A percentile compares a stretch with the other conserved stretches of the same genome.
Evolutionary conservation across 1,140 invertebrate genomes (phyloP).

Genomic region (Bombus affinis): DNA sequence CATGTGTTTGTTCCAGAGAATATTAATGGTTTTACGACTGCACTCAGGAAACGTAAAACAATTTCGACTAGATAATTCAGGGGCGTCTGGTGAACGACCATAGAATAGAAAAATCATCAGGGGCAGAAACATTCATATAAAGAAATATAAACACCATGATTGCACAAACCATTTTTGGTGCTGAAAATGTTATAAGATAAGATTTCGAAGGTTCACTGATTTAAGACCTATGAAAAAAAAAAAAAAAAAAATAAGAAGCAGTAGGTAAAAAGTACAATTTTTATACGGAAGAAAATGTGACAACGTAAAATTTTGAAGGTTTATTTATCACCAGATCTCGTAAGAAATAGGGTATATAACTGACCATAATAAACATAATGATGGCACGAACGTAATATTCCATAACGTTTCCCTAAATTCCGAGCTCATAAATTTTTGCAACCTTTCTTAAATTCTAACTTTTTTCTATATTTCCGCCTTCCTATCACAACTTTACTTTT

Average conservation of each 20-base stretch:
- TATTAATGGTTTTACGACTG: slow-evolving; percentile 43
- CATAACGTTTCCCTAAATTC: too few relatives aligned
- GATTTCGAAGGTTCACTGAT: too few relatives aligned
- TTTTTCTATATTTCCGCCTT: background rate
- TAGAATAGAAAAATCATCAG: background rate
- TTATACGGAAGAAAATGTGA: too few relatives aligned
- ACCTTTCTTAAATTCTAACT: background rate
- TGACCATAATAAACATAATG: too few relatives aligned
- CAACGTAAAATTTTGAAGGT: too few relatives aligned
- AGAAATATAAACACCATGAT: background rate
- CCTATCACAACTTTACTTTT: background rate
- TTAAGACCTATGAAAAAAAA: too few relatives aligned
- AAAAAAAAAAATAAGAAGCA: too few relatives aligned
- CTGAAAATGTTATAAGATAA: background rate
- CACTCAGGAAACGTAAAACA: background rate
- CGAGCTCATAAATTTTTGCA: background rate
- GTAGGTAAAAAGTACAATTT: background rate
- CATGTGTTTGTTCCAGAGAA: slow-evolving; percentile 1
- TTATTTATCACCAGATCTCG: too few relatives aligned
- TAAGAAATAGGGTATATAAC: background rate
- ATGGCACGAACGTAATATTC: too few relatives aligned
- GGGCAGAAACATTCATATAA: background rate
- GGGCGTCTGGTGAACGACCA: background rate
- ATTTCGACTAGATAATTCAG: slow-evolving; percentile 15
- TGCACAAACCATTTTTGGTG: background rate